A percentile compares a stretch with the other conserved stretches of the same genome.
These are phyloP conservation scores for Desmophyllum pertusum DNA, from an alignment of 92 coral and sea anemone species.

Conservation along the genomic window DNA sequence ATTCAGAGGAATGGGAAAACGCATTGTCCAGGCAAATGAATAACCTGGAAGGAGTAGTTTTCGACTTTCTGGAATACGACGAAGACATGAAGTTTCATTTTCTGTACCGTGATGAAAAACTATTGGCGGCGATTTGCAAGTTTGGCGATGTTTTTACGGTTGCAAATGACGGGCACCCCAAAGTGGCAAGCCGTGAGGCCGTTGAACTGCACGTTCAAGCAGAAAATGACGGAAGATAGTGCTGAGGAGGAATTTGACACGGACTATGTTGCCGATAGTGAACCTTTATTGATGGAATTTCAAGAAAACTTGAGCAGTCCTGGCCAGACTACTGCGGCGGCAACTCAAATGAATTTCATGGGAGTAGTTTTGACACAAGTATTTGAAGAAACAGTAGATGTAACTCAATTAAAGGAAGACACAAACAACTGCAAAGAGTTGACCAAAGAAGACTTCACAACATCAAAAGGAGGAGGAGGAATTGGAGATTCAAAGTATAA, in stretches of 20 bases:
- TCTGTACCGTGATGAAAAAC: constrained; percentile 23
- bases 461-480: background rate
- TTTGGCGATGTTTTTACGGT: constrained; percentile 28
- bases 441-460: background rate
- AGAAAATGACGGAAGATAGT: background rate
- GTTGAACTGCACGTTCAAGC: background rate
- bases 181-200: background rate
- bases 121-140: constrained; percentile 30
- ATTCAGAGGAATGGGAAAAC: constrained; percentile 14
- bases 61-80: constrained; percentile 31
- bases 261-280: background rate
- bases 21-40: background rate
- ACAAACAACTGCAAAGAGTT: background rate
- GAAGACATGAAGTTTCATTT: constrained; percentile 35
- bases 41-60: background rate
- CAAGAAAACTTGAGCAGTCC: background rate
- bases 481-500: background rate
- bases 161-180: background rate
- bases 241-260: background rate
- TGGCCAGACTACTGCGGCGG: background rate
- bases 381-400: constrained; percentile 15
- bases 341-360: background rate
- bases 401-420: background rate
- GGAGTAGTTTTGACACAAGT: background rate
- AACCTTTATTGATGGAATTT: background rate